Evolutionary conservation across 1,140 invertebrate species (phyloP).

Genomic region (Globodera ellingtonae): DNA sequence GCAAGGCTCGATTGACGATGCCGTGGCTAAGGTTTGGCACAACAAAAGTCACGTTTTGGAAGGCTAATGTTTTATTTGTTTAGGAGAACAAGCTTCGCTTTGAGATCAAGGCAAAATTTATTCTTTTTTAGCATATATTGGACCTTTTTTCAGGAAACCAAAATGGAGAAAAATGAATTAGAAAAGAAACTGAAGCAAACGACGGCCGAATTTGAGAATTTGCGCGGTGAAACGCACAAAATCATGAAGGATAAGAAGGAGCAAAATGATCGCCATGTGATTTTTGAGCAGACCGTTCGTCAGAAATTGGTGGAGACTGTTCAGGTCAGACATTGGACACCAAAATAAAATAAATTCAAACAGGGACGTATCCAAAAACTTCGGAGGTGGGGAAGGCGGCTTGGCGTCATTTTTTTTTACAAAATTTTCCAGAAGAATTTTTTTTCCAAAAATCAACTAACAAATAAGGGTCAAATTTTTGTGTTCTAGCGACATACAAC

Average conservation of each 20-base stretch:
- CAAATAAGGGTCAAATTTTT: no score
- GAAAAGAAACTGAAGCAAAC: conserved; percentile 37
- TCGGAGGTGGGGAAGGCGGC: no score
- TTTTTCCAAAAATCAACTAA: not conserved
- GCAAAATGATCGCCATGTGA: conserved; percentile 18
- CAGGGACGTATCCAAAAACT: no score
- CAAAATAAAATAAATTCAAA: no score
- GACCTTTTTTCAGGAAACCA: not conserved
- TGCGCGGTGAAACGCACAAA: conserved; percentile 3
- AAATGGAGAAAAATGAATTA: not conserved
- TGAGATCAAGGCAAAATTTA: not conserved
- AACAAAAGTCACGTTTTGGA: not conserved
- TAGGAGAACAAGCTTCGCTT: conserved; percentile 3
- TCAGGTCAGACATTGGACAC: not conserved
- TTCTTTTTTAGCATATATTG: not conserved
- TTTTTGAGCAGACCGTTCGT: conserved; percentile 23
- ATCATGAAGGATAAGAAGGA: conserved; percentile 19
- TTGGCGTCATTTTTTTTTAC: no score
- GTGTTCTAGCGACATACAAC: not conserved
- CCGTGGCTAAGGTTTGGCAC: conserved; percentile 16
- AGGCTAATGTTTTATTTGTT: not conserved
- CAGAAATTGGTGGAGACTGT: conserved; percentile 14
- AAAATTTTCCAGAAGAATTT: no score
- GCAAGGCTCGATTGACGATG: not conserved
- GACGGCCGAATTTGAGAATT: conserved; percentile 15